Evolutionary conservation across 2,113 vertebrate genomes (phyloP), one percentile per base, ranked within the genome.

Genomic region (Indri indri): DNA sequence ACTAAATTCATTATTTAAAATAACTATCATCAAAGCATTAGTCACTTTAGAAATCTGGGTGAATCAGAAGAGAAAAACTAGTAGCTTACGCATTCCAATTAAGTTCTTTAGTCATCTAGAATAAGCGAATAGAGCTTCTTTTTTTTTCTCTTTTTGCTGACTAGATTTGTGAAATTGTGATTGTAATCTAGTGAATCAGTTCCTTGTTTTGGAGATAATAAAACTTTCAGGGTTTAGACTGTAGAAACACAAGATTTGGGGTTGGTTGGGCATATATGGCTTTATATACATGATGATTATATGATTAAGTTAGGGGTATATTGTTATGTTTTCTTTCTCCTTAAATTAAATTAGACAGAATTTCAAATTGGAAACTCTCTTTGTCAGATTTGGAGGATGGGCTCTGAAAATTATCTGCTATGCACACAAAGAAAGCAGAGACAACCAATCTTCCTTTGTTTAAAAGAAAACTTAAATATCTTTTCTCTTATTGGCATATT

Each of bases 11-110:
- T 91, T 88, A 88, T 52, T 84, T 84, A 88, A 74, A 96, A 65
- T 80, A 76, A 92, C 54, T 76, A 50, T 66, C 5, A 54, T 90
- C 16, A 93, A 93, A 70, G 17, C 59, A 6, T 91, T 86, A 82
- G 32, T 66, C 77, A 57, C 42, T 95, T 97, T 34, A 90, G 23
- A 68, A 82, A 42, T 87, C 9, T 82, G 9, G 10, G 84, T 96
- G 82, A 97, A 45, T 96, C 54, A 63, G 70, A 95, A 79, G 52
- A 71, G 59, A 59, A 93, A 96, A 96, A 57, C 45, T 84, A 77
- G 45, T 88, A 87, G 76, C 42, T 88, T 59, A 65, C 65, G 16
- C 30, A 50, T 73, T 92, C 22, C 47, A 88, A 88, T 70, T 90
- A 95, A 61, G 47, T 84, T 84, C 50, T 88, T 92, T 82, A 47